These are phyloP conservation scores for Eulemur macaco DNA, from an alignment of 2,113 vertebrate species.

Conservation along the genomic window DNA sequence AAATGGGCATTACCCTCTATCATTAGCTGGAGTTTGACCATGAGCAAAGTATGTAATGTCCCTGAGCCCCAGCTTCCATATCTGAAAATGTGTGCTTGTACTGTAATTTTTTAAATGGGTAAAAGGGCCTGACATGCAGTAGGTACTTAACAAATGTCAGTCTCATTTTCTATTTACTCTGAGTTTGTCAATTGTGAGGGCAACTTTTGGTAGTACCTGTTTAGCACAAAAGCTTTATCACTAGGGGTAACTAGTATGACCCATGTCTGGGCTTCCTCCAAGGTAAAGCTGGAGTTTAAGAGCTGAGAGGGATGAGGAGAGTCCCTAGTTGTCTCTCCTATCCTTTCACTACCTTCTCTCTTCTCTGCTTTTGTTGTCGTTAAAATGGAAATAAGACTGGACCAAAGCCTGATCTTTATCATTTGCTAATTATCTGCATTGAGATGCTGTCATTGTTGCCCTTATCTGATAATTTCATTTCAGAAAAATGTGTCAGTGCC, in stretches of 20 bases:
- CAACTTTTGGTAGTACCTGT: neutral
- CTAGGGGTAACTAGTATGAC: neutral
- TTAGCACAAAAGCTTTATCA: neutral
- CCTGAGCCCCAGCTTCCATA: neutral
- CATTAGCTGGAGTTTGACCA: neutral
- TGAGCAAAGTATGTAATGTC: neutral
- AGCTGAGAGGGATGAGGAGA: neutral
- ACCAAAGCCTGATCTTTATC: neutral
- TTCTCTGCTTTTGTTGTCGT: neutral
- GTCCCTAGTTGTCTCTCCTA: fast-evolving
- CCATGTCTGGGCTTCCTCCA: neutral
- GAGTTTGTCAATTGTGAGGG: neutral
- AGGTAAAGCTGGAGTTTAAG: neutral
- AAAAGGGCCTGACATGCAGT: neutral
- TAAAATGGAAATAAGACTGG: neutral
- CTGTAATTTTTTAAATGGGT: neutral
- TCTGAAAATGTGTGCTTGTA: neutral
- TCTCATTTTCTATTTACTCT: neutral
- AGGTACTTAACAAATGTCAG: neutral
- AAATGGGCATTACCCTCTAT: neutral
- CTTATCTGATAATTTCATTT: neutral
- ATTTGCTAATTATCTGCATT: neutral
- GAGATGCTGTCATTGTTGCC: neutral
- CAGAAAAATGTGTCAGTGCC: neutral
- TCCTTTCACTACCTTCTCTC: neutral